Conservation (phyloP, 1,140 invertebrate genomes). For the Bombus consobrinus region DNA sequence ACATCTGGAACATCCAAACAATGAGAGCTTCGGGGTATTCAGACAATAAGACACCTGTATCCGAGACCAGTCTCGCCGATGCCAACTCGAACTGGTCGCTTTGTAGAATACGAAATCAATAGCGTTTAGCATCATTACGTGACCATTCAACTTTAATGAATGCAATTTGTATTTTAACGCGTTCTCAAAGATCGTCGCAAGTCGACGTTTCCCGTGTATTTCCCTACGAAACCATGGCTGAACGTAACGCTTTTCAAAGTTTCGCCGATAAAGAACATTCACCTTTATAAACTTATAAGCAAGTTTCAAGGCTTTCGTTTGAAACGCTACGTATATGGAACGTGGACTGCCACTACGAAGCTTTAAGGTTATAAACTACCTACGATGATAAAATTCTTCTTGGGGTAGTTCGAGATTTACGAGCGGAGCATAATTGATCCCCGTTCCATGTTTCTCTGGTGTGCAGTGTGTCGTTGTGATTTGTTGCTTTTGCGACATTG, state of each 20-base stretch:
- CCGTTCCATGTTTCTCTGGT: neutral
- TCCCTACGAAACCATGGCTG: neutral
- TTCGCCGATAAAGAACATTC: neutral
- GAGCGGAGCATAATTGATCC: conserved; percentile 14
- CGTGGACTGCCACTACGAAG: neutral
- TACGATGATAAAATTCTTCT: conserved; percentile 9
- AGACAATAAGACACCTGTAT: conserved; percentile 51
- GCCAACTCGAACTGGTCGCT: neutral
- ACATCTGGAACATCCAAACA: conserved; percentile 49
- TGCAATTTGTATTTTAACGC: neutral
- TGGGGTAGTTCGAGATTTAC: conserved; percentile 5
- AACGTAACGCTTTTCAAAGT: neutral
- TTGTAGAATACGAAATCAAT: neutral
- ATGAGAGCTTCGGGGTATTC: conserved; percentile 32
- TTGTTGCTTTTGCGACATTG: neutral
- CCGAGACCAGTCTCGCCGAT: too few species aligned
- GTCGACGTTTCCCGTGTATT: neutral
- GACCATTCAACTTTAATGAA: neutral
- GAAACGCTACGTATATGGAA: conserved; percentile 21
- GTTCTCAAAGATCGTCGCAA: neutral
- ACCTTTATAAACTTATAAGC: neutral
- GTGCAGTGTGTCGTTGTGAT: neutral
- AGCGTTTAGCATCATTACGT: neutral
- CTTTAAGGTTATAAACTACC: conserved; percentile 16
- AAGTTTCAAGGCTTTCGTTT: conserved; percentile 22